Percentiles rank a stretch among this genome's conserved stretches.
Conservation (phyloP, 2,797 vertebrate species). For the Oreochromis mossambicus region DNA sequence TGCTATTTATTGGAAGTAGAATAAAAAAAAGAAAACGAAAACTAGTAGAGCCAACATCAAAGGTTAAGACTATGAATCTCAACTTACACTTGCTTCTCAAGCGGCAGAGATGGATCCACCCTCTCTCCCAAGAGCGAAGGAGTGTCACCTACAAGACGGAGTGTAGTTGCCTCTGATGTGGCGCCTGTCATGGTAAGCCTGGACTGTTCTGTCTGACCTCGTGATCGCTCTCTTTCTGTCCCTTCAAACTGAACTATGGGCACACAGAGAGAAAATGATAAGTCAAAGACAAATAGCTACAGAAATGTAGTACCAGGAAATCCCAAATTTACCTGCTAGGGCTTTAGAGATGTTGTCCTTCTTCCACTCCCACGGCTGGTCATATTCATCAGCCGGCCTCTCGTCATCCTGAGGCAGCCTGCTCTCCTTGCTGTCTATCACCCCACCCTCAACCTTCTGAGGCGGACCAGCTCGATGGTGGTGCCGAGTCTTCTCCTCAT, state of each 20-base stretch:
- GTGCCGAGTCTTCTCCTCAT: constrained; percentile 74
- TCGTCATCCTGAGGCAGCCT: constrained; percentile 85
- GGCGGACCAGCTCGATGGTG: constrained; percentile 16
- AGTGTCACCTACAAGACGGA: constrained; percentile 66
- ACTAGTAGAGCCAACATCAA: neutral
- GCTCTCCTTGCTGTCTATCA: constrained; percentile 69
- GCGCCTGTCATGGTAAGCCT: constrained; percentile 57
- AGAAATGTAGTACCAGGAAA: neutral
- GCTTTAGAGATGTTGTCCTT: constrained; percentile 90
- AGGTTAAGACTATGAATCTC: neutral
- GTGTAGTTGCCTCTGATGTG: constrained; percentile 52
- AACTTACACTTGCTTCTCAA: constrained; percentile 90
- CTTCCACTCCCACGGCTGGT: constrained; percentile 96
- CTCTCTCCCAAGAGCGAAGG: constrained; percentile 79
- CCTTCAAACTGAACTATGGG: constrained; percentile 88
- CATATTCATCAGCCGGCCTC: constrained; percentile 87
- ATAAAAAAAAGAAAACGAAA: neutral
- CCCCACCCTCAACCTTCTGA: constrained; percentile 27
- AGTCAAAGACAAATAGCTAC: neutral
- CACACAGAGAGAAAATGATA: neutral
- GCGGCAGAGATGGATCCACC: constrained; percentile 82
- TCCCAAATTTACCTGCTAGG: constrained; percentile 77
- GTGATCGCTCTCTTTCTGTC: constrained; percentile 79
- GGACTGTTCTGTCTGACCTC: constrained; percentile 68
- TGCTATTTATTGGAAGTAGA: neutral